Percentiles rank a stretch among this genome's conserved stretches.
Conservation (phyloP, 2,797 vertebrate species). For the Poeciliopsis paucimaculata region DNA sequence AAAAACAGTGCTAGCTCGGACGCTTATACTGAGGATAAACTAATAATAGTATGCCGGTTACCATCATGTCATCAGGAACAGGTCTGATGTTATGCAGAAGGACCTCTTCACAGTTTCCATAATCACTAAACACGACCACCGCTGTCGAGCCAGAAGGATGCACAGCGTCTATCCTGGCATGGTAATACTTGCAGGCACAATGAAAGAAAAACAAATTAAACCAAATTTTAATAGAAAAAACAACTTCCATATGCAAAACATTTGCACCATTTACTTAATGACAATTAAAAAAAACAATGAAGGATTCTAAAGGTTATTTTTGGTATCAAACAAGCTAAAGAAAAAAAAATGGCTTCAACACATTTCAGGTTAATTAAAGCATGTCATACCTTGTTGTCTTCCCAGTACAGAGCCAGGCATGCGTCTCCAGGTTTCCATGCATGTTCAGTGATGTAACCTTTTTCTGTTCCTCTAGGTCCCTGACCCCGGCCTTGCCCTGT, state of each 20-base stretch:
- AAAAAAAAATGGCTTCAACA: neutral
- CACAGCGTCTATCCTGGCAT: constrained; percentile 94
- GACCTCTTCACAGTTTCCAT: constrained; percentile 98
- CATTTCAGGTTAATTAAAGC: neutral
- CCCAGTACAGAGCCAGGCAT: constrained; percentile 97
- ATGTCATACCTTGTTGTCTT: constrained; percentile 94
- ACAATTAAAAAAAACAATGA: neutral
- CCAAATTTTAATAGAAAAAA: constrained; percentile 25
- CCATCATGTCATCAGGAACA: constrained; percentile 87
- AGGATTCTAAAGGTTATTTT: neutral
- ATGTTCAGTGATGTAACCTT: constrained; percentile 49
- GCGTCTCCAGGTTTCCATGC: constrained; percentile 93
- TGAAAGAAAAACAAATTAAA: constrained; percentile 18
- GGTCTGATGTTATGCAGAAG: constrained; percentile 96
- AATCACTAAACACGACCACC: constrained; percentile 96
- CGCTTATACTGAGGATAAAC: neutral
- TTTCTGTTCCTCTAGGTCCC: constrained; percentile 78
- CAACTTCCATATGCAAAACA: neutral
- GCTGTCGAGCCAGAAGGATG: constrained; percentile 97
- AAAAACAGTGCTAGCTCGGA: neutral
- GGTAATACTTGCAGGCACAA: constrained; percentile 87
- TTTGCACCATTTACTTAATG: neutral
- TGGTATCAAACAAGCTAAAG: neutral
- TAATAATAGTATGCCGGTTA: constrained; percentile 68
- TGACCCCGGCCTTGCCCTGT: constrained; percentile 86